Evolutionary conservation across 1,140 invertebrate species (phyloP), one percentile per base, ranked within the genome.

Genomic region (Leptinotarsa lineolata): DNA sequence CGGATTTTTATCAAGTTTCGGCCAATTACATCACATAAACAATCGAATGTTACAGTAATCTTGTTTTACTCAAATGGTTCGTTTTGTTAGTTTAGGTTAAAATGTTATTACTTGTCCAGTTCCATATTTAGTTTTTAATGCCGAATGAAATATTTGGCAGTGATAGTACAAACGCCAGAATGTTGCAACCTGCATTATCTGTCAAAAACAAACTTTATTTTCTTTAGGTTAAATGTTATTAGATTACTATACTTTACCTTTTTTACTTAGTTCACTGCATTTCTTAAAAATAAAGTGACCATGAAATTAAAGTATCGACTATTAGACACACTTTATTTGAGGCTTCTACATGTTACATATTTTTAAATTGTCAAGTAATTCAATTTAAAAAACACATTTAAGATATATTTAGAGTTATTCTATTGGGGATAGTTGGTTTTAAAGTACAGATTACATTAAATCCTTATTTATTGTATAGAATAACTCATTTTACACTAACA

Each of bases 401-500:
- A 5, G 0, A 18, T 16, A 54, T 54, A 54, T 54, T 54, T 5
- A 68, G 74, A 75, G 74, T 66, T 75, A 75, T 75, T 72, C 74
- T 72, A 70, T 75, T 72, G 68, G 74, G 13, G 20, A 15, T 54
- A 4, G 48, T 54, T 54, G 16, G n/a, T 54, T 54, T 54, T 18
- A 54, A 54, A 54, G 15, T 16, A 16, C 15, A 54, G 6, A 54
- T 54, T 54, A 54, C 16, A 15, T 54, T 18, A 54, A 54, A 18
- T 54, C 16, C 15, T 54, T 18, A 15, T 54, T 54, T 54, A 54
- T 16, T 54, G 65, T 75, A 75, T 72, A 75, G 74, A 75, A 75
- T 72, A 75, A 68, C 74, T 72, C 74, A 68, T 64, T 75, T 65
- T 6, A 72, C 70, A 75, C 48, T 72, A 54, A 16, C 4, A 54